Evolutionary conservation across 2,113 vertebrate genomes (phyloP), one percentile per base, ranked within the genome.

Genomic region (Ochotona princeps): DNA sequence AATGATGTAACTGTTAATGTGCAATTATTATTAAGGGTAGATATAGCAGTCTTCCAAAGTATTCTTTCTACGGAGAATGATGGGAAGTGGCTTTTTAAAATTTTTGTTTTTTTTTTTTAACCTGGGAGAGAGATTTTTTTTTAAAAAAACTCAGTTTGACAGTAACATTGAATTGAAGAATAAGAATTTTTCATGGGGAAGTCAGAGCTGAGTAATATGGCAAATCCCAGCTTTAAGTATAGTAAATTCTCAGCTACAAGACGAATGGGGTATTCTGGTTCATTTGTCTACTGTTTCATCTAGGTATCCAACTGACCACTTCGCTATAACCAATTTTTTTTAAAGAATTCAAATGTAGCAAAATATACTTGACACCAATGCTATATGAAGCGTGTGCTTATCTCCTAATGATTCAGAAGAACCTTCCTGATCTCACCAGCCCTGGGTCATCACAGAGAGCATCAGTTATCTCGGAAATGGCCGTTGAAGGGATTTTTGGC

Each of bases 261-360:
- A 54, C 91, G 66, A 49, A n/a, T 6, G 51, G 61, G n/a, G 10
- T 54, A 5, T 87, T 66, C 90, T 73, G 18, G 21, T 76, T 20
- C 74, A 26, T 70, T 78, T 65, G 30, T 32, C 57, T 51, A 69
- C 26, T 47, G 3, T 70, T 83, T 87, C 26, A 61, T 65, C 54
- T 73, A 10, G 35, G 18, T 65, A 44, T 26, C 70, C 44, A 13
- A 3, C 4, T 84, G 61, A 38, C 60, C 35, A 30, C 61, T 72
- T 86, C 73, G 89, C 49, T 57, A 0, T 32, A 44, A 87, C 63
- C 44, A 54, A 5, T n/a, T 63, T 95, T 81, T 70, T 95, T 81
- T 70, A 49, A 26, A 90, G 74, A 90, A 54, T 30, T 83, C 49
- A 75, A n/a, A 65, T 14, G 66, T n/a, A 47, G 44, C 38, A 63